Evolutionary conservation across 2,888 invertebrate species (phyloP), one percentile per base, ranked within the genome.

Genomic region (Eurytoma californica): DNA sequence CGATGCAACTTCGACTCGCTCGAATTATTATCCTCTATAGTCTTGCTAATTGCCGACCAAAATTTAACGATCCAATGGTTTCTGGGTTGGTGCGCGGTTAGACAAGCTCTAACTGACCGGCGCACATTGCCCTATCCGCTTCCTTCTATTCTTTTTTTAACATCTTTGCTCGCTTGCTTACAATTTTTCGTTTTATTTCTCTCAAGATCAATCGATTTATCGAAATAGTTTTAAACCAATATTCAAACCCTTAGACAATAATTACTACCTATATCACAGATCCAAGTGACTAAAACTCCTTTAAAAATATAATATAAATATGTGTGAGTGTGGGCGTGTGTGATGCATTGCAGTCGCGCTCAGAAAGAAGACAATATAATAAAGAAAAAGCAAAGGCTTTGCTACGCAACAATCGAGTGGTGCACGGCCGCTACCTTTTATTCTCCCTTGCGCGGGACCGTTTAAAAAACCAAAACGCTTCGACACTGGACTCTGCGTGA

Each of bases 221-320:
- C 83, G 85, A 88, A 88, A 87, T 87, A 84, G 84, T 87, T 39
- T 39, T 85, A 87, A 90, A 88, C 86, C 88, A 84, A 85, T 84
- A 83, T 81, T 83, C 72, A 88, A 90, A 88, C 86, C 87, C 84
- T 89, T 87, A 88, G 90, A 89, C 83, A 87, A 90, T 90, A 90
- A 90, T 90, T 90, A 90, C 90, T 90, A 90, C 88, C 90, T 90
- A 90, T 90, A 90, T 90, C 90, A 90, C 90, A 90, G 90, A 90
- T 90, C 85, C 89, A 90, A 90, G 89, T 90, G 90, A 90, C 90
- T 90, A 90, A 86, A 88, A 90, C 88, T 89, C 87, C 87, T 90
- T 90, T 89, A 88, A 90, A 89, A 89, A 90, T 90, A 90, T 89
- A 90, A 88, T 85, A 85, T 84, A 85, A 86, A 85, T 84, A 85